Evolutionary conservation across 1,140 invertebrate genomes (phyloP), one percentile per base, ranked within the genome.

Genomic region (Ceratosolen solmsi): DNA sequence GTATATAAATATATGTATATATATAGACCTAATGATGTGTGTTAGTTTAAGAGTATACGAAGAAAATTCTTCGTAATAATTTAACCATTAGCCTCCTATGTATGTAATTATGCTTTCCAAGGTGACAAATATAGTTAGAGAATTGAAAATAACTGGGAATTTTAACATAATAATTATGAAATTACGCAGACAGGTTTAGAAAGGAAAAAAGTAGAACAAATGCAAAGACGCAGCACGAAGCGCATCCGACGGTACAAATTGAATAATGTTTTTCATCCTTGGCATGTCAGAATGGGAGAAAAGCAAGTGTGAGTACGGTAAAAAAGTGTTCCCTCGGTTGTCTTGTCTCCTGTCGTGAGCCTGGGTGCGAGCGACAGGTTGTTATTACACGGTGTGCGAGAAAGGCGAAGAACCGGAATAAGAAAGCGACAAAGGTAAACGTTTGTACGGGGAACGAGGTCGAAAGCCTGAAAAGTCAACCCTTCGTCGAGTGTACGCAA

Each of bases 401-500:
- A 60, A 60, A 75, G 54, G 33, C 58, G 58, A 76, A 58, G 15
- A 58, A 76, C 25, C 74, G 36, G 38, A 25, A 41, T 27, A 46
- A 22, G 49, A 76, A 76, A 76, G 56, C n/a, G 56, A 9, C 38
- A n/a, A 49, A 71, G 68, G 30, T 8, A 65, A 65, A 65, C 33
- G 63, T 65, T 36, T 36, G 33, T 22, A 36, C 63, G 4, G 15
- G 8, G 38, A 76, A 76, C 17, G 74, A 63, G 58, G 74, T 41
- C 54, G 58, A 63, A 60, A 1, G 56, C 30, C 15, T 25, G n/a
- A 63, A 36, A 30, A 58, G 33, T 30, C n/a, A 27, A 76, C n/a
- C 41, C 74, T 30, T 38, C n/a, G 22, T n/a, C n/a, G 27, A 38
- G 20, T 25, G 17, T 25, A 65, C 11, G 22, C 33, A 65, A 65